Base-by-base conservation (phyloP, 2,888 invertebrate genomes). In the Calameuta idolon region DNA sequence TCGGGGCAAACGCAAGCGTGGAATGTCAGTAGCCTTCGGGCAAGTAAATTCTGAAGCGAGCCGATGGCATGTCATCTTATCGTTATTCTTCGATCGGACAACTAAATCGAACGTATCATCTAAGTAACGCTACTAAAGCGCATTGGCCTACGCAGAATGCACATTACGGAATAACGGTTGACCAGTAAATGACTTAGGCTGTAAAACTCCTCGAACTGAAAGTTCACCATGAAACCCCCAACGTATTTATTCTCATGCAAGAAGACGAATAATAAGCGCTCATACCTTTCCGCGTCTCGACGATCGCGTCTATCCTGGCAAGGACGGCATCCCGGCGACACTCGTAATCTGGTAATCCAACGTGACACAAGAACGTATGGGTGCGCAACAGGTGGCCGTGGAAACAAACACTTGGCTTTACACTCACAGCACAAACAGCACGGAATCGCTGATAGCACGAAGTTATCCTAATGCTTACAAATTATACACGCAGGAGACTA, bases 331-430 rank as follows among this genome's bases (percentile, higher is more conserved):
- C 77, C 81, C 76, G 74, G 69, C 68, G 74, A 71, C 71, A 69
- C 73, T 73, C 74, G 81, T 87, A 87, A 86, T 87, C 85, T 83
- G 83, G 86, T 89, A 89, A 89, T 88, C 88, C 88, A 88, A 87
- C 82, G 81, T 82, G 82, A 85, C 86, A 87, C 85, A 85, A 82
- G 74, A 76, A 76, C 79, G 75, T 74, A 78, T 73, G 78, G 11
- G 73, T 81, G 81, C 83, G 84, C 83, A 84, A 84, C 86, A 85
- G 81, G 83, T 87, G 83, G 84, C 79, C 81, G 81, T 35, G 80
- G 79, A 40, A 79, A 81, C 83, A 85, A 85, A 86, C 87, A 84
- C 84, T 35, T 37, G 30, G 31, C 55, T 76, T 34, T 69, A 30
- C 68, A 76, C 55, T 80, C 80, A 79, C 75, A 76, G 81, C 77